phyloP scores from a whole-genome alignment of 2,797 vertebrate species.

The Nasua narica region DNA sequence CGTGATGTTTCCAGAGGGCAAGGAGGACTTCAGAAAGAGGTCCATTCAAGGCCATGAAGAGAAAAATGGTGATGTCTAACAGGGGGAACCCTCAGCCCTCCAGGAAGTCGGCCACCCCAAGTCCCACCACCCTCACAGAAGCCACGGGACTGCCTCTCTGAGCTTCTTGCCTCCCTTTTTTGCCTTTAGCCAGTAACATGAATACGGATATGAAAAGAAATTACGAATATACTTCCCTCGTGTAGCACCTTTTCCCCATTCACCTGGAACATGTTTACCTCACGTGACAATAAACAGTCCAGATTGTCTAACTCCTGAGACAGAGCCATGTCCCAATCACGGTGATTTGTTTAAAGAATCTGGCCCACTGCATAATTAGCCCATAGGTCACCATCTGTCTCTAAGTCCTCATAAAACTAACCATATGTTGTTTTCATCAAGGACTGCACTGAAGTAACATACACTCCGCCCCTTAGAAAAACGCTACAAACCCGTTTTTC shows the following conservation, averaged over 20 bases:
- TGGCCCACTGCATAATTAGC: slow-evolving; percentile 76
- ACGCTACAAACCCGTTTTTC: neutral
- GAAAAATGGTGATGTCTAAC: neutral
- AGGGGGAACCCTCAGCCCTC: neutral
- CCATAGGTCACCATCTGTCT: slow-evolving; percentile 79
- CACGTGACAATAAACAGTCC: slow-evolving; percentile 41
- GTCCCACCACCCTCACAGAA: neutral
- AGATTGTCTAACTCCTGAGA: slow-evolving; percentile 63
- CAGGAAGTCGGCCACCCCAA: neutral
- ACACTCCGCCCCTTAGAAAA: neutral
- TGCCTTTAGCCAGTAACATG: neutral
- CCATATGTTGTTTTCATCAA: slow-evolving; percentile 78
- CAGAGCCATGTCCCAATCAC: slow-evolving; percentile 66
- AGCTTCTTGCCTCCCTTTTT: neutral
- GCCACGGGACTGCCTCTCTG: neutral
- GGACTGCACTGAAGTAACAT: slow-evolving; percentile 20
- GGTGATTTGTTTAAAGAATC: slow-evolving; percentile 75
- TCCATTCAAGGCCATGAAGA: neutral
- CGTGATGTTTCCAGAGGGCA: neutral
- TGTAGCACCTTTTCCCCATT: neutral
- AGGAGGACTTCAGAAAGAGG: neutral
- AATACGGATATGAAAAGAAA: neutral
- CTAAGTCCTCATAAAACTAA: slow-evolving; percentile 77
- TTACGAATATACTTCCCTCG: neutral
- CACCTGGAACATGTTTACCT: slow-evolving; percentile 44